Base-by-base conservation (phyloP, 2,797 vertebrate genomes). In the Scarus forsteni region DNA sequence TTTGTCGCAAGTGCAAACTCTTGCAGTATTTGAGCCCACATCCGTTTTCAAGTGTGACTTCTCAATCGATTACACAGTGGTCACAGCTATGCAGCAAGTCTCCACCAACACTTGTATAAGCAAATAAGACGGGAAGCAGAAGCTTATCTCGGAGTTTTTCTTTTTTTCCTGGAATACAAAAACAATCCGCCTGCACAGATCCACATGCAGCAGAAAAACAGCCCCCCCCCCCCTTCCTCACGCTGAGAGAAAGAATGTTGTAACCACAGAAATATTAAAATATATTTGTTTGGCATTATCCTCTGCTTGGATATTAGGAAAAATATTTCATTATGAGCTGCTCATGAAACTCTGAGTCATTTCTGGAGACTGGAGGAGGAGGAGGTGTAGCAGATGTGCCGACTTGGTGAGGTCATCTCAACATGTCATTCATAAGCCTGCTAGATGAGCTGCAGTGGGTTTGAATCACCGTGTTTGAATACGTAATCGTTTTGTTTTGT, bases 331-430 rank as follows among this genome's bases (percentile, higher is more conserved):
- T 11, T 18, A 19, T 66, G 15, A 66, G 68, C 82, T 73, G 73
- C 81, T 77, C 56, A 27, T 72, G 77, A 76, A 64, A 69, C 61
- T 75, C 64, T 79, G 80, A 89, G 70, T 85, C 84, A 81, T 79
- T 80, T 75, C 66, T 62, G 68, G 52, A 57, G 71, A 61, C 66
- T 60, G 70, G 39, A 68, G 88, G 80, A 81, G 69, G 76, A 68
- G 88, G 80, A 81, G 69, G 76, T 52, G 13, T 18, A 81, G 84
- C 92, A 92, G 92, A 93, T 92, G 91, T 91, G 83, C 66, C 19
- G 73, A 66, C 82, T 80, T 73, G 51, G 67, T 91, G 82, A 91
- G 87, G 87, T 89, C 88, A 90, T 83, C 80, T 14, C 72, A 67
- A 74, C 85, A 79, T 88, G 84, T 85, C 76, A 59, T 64, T 73